These are phyloP conservation scores for Clinocottus analis DNA, from an alignment of 2,113 vertebrate species.

Conservation along the genomic window DNA sequence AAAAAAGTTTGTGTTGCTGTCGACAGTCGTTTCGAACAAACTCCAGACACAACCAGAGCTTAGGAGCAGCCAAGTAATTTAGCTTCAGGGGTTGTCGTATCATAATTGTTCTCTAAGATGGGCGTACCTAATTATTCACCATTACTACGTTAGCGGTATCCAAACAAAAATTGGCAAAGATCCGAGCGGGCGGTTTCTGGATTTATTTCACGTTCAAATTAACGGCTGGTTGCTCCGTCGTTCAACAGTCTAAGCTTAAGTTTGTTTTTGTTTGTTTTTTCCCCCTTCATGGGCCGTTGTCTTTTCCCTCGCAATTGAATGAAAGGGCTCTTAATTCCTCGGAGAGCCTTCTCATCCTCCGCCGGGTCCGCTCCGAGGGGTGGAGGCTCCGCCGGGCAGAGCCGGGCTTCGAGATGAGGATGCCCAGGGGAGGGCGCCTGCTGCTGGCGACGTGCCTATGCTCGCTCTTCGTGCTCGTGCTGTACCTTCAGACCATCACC, in stretches of 20 bases:
- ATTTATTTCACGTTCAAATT: constrained; percentile 1
- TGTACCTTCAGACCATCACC: constrained; percentile 82
- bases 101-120: background rate
- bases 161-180: background rate
- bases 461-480: constrained; percentile 81
- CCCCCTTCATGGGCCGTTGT: background rate
- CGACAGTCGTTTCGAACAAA: constrained; percentile 37
- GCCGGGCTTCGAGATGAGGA: constrained; percentile 78
- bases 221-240: background rate
- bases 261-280: background rate
- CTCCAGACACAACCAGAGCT: background rate
- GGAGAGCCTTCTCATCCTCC: constrained; percentile 4
- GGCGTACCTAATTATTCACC: background rate
- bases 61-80: background rate
- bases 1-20: constrained; percentile 56
- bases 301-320: background rate
- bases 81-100: background rate
- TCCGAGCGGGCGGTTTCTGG: background rate
- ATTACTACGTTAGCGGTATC: background rate
- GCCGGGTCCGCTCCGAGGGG: constrained; percentile 37
- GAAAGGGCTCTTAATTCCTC: background rate
- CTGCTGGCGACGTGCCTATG: constrained; percentile 82
- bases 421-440: constrained; percentile 79
- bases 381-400: constrained; percentile 53
- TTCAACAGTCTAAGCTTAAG: background rate